Percentiles rank a stretch among this genome's conserved stretches.
phyloP scores from a whole-genome alignment of 64 coral and sea anemone genomes.

The Montipora sp. region DNA sequence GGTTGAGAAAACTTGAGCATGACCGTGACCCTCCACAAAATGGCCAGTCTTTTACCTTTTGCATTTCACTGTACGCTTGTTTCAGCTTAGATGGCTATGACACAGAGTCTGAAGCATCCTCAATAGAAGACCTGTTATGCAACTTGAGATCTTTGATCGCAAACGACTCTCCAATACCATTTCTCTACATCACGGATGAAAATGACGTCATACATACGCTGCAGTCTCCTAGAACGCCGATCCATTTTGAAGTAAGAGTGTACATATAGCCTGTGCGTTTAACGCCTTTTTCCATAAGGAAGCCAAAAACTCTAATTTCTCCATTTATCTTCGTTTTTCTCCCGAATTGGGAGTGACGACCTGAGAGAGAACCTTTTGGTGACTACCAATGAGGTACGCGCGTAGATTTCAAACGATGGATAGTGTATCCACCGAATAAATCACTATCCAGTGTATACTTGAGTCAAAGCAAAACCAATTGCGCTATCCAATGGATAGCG shows the following conservation, averaged over 20 bases:
- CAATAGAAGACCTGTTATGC: neutral
- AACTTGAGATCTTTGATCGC: neutral
- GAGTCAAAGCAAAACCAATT: no score
- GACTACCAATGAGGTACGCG: no score
- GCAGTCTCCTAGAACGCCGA: conserved; percentile 2
- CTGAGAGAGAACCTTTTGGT: neutral
- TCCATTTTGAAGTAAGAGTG: conserved; percentile 18
- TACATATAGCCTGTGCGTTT: neutral
- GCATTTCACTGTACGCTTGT: neutral
- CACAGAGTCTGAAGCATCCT: conserved; percentile 4
- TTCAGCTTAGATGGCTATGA: conserved; percentile 18
- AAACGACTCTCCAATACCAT: neutral
- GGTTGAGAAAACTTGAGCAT: no score
- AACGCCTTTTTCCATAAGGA: no score
- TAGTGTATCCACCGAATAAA: no score
- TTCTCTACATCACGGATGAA: conserved; percentile 37
- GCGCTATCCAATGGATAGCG: no score
- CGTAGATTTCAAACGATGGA: no score
- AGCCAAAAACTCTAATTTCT: neutral
- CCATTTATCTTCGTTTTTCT: neutral
- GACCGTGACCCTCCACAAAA: no score
- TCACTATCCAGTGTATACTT: no score
- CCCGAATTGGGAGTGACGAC: neutral
- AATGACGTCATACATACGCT: conserved; percentile 21
- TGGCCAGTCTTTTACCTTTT: neutral